phyloP scores from a whole-genome alignment of 2,113 vertebrate species.

The Callithrix jacchus region DNA sequence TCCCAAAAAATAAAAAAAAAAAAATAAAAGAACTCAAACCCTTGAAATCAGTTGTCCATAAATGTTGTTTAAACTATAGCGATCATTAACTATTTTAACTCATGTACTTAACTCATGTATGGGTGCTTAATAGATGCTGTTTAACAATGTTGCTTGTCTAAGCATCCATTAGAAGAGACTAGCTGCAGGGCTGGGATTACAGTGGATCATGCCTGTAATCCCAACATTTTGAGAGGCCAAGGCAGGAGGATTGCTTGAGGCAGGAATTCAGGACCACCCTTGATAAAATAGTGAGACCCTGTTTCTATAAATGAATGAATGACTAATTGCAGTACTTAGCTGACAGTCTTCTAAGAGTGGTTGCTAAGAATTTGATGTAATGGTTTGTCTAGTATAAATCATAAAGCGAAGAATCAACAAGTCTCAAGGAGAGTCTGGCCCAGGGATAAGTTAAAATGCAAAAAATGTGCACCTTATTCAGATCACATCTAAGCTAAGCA shows the following conservation, averaged over 20 bases:
- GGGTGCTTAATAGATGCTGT: constrained; percentile 45
- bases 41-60: constrained; percentile 25
- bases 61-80: constrained; percentile 27
- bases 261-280: too few species aligned
- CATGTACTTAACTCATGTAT: background rate
- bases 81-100: background rate
- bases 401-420: constrained; percentile 10
- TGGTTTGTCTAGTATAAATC: constrained; percentile 1
- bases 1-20: too few species aligned
- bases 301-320: too few species aligned
- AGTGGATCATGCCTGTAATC: too few species aligned
- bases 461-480: background rate
- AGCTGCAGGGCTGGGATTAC: background rate
- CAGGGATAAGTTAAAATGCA: background rate
- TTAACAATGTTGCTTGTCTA: background rate
- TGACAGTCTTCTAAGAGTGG: background rate
- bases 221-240: too few species aligned
- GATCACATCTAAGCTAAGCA: background rate
- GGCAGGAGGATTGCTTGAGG: too few species aligned
- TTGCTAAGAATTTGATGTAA: background rate
- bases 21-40: background rate
- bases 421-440: background rate
- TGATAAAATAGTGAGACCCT: too few species aligned
- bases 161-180: background rate
- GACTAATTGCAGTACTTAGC: background rate